These are phyloP conservation scores for Probosciger aterrimus DNA, from an alignment of 2,113 vertebrate species.

Conservation along the genomic window DNA sequence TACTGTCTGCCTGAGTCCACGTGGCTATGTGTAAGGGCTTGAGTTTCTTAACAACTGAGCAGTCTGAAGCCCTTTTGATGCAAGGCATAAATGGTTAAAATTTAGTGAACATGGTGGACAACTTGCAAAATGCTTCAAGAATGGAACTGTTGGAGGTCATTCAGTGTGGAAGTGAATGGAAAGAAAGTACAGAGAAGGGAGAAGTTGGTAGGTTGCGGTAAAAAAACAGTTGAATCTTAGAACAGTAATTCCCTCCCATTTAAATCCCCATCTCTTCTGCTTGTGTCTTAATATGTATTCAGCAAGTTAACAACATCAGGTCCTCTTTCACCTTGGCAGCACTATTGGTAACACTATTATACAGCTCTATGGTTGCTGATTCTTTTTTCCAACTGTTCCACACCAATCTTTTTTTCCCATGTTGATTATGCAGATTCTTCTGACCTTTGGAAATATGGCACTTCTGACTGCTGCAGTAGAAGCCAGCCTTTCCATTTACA, in stretches of 20 bases:
- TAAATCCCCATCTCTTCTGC: not conserved
- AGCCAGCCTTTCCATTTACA: not conserved
- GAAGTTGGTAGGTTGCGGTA: not conserved
- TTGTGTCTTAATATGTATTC: not conserved
- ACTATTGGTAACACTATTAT: not conserved
- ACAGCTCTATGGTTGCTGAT: not conserved
- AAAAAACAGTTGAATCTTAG: not conserved
- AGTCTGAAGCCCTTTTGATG: not conserved
- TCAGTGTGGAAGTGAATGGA: not conserved
- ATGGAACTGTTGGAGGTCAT: not conserved
- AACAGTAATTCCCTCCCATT: not conserved
- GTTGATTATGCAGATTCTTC: not conserved
- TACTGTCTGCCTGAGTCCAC: not conserved
- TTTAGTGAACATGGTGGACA: not conserved
- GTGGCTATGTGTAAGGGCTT: not conserved
- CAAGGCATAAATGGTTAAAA: not conserved
- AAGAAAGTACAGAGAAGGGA: not conserved
- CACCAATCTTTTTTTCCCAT: not conserved
- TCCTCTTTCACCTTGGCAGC: conserved; percentile 31
- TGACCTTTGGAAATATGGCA: conserved; percentile 17
- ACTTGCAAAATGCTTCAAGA: not conserved
- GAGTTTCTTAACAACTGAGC: not conserved
- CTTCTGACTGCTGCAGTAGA: not conserved
- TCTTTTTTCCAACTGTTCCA: not conserved
- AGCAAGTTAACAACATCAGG: not conserved